phyloP scores from a whole-genome alignment of 2,797 vertebrate species.

The Sarcophilus harrisii region DNA sequence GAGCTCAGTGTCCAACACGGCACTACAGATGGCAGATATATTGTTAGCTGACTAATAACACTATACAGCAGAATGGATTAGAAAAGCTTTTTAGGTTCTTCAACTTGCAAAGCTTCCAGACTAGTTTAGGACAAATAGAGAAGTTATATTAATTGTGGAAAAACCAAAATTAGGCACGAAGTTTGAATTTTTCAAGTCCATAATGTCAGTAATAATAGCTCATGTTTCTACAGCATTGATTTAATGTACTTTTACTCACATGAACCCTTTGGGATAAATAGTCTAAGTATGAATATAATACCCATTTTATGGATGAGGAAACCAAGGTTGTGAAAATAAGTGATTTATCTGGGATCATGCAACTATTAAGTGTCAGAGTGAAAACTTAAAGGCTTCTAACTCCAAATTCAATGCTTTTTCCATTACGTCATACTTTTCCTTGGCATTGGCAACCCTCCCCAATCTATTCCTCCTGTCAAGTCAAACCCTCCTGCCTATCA shows the following conservation, averaged over 20 bases:
- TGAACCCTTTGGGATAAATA: background rate
- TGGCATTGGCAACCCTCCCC: background rate
- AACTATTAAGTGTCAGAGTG: background rate
- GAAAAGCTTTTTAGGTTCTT: constrained; percentile 12
- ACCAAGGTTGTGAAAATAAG: background rate
- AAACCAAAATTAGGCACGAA: background rate
- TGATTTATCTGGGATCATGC: background rate
- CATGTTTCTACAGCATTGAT: background rate
- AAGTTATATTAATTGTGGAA: background rate
- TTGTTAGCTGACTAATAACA: background rate
- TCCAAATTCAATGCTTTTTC: background rate
- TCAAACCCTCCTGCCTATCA: background rate
- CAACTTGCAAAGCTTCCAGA: background rate
- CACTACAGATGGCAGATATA: background rate
- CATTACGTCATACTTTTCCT: background rate
- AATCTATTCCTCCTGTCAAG: background rate
- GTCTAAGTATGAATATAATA: background rate
- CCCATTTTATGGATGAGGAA: background rate
- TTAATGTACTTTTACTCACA: background rate
- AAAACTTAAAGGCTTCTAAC: background rate
- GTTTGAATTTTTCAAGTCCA: background rate
- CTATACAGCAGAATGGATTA: background rate
- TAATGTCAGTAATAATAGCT: background rate
- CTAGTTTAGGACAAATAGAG: constrained; percentile 7
- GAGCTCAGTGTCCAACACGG: background rate